A percentile compares a stretch with the other conserved stretches of the same genome.
Conservation (phyloP, 92 coral and sea anemone species). For the Phenganax stokvisi region DNA sequence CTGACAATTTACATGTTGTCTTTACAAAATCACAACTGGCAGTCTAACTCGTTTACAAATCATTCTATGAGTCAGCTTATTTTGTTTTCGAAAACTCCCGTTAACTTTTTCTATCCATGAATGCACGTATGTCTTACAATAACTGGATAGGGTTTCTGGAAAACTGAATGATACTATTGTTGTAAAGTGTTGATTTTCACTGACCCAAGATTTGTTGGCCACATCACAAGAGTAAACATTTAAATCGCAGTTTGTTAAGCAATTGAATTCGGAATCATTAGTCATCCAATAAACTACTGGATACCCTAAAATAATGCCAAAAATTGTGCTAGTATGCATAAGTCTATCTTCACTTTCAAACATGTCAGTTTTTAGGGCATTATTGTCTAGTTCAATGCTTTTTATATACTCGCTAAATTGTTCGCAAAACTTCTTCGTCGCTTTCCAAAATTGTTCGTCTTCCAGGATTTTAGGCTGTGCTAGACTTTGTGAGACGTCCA, state of each 20-base stretch:
- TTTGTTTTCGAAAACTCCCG: neutral
- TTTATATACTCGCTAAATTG: neutral
- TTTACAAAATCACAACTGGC: conserved; percentile 20
- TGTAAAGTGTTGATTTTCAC: neutral
- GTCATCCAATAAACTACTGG: conserved; percentile 76
- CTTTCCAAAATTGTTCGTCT: neutral
- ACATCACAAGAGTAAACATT: neutral
- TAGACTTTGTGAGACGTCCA: conserved; percentile 12
- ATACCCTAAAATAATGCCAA: conserved; percentile 60
- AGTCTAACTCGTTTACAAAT: conserved; percentile 10
- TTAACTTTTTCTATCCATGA: neutral
- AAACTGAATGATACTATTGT: conserved; percentile 15
- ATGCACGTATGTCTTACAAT: neutral
- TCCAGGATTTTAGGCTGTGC: neutral
- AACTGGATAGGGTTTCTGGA: neutral
- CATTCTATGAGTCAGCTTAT: neutral
- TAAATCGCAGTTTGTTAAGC: conserved; percentile 28
- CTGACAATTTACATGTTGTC: neutral
- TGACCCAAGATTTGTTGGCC: neutral
- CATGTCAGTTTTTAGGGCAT: neutral
- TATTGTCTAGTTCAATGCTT: neutral
- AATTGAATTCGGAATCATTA: conserved; percentile 34
- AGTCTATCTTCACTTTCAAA: neutral
- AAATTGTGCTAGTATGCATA: conserved; percentile 8
- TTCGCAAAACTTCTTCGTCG: conserved; percentile 6